phyloP scores from a whole-genome alignment of 2,888 invertebrate genomes.

The Leucozona laternaria region DNA sequence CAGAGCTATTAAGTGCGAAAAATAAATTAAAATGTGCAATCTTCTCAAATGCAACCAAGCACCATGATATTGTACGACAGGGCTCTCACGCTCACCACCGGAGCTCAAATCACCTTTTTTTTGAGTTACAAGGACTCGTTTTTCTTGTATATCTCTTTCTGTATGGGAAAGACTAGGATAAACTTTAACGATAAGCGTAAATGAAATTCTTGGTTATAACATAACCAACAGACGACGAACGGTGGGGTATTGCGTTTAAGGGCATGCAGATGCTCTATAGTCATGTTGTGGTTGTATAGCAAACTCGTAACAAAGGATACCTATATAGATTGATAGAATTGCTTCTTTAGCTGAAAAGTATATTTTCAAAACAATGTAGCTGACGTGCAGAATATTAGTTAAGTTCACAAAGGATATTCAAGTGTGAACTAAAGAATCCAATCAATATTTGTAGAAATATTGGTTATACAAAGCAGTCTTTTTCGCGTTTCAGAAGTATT shows the following conservation, averaged over 20 bases:
- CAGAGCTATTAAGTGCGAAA: neutral
- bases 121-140: neutral
- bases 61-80: neutral
- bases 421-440: neutral
- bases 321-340: neutral
- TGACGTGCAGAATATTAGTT: conserved; percentile 4
- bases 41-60: neutral
- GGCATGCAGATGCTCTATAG: neutral
- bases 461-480: neutral
- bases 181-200: conserved; percentile 8
- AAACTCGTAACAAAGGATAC: neutral
- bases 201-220: conserved; percentile 11
- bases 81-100: neutral
- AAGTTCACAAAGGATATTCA: neutral
- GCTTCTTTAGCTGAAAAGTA: neutral
- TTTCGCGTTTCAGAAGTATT: too few species aligned
- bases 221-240: neutral
- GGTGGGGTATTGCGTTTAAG: neutral
- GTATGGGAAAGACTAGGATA: neutral
- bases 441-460: neutral
- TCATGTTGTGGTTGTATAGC: conserved; percentile 1
- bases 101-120: neutral
- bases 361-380: neutral
- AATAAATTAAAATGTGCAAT: conserved; percentile 30
- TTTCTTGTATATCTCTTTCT: neutral